A percentile compares a stretch with the other conserved stretches of the same genome.
phyloP scores from a whole-genome alignment of 2,797 vertebrate genomes.

The Hydrolagus colliei region DNA sequence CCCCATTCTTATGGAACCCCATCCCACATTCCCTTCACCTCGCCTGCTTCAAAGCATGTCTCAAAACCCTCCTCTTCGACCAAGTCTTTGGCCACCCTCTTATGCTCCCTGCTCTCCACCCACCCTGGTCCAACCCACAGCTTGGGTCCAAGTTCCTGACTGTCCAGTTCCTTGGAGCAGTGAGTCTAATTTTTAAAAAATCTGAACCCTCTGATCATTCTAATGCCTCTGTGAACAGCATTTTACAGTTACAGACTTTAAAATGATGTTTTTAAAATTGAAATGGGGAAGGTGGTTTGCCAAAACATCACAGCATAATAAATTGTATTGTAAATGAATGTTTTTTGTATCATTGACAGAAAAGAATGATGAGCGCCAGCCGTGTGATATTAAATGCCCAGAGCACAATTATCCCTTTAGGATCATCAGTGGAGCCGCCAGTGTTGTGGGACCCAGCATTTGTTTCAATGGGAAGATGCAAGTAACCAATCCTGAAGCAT shows the following conservation, averaged over 20 bases:
- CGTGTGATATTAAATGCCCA: constrained; percentile 63
- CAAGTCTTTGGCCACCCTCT: too few relatives aligned
- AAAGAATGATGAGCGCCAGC: neutral
- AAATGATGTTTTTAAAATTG: neutral
- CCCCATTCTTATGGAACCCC: too few relatives aligned
- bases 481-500: constrained; percentile 38
- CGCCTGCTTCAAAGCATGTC: too few relatives aligned
- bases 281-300: too few relatives aligned
- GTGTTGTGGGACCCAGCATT: constrained; percentile 73
- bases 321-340: neutral
- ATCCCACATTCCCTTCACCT: too few relatives aligned
- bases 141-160: too few relatives aligned
- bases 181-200: neutral
- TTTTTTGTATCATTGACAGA: neutral
- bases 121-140: too few relatives aligned
- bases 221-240: neutral
- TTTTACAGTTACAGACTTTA: neutral
- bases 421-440: constrained; percentile 67
- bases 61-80: too few relatives aligned
- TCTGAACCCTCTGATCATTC: neutral
- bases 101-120: too few relatives aligned
- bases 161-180: too few relatives aligned
- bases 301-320: neutral
- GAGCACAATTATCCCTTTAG: constrained; percentile 58
- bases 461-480: constrained; percentile 71